phyloP scores from a whole-genome alignment of 2,113 vertebrate genomes.

The Pachypanchax playfairii region DNA sequence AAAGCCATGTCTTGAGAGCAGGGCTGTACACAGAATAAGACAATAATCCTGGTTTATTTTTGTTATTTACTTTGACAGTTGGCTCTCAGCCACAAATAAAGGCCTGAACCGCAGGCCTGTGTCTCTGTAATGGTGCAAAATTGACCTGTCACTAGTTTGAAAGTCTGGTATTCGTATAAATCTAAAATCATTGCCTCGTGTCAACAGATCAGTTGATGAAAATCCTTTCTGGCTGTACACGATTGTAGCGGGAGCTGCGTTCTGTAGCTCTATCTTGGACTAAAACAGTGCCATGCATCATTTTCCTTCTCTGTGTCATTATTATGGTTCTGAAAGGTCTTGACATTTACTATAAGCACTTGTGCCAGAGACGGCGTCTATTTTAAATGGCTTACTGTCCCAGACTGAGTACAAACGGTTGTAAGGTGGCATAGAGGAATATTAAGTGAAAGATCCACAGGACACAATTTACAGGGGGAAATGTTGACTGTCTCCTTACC shows the following conservation, averaged over 20 bases:
- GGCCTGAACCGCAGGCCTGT: constrained; percentile 33
- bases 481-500: constrained; percentile 35
- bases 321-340: constrained; percentile 69
- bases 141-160: constrained; percentile 72
- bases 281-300: constrained; percentile 54
- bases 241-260: constrained; percentile 34
- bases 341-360: constrained; percentile 72
- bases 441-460: constrained; percentile 33
- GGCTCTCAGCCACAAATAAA: constrained; percentile 42
- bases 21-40: constrained; percentile 27
- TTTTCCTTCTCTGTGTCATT: constrained; percentile 62
- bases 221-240: constrained; percentile 54
- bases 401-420: constrained; percentile 4
- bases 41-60: constrained; percentile 42
- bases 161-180: constrained; percentile 69
- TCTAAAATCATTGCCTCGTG: constrained; percentile 66
- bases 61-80: constrained; percentile 64
- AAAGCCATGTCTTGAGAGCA: constrained; percentile 10
- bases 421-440: constrained; percentile 22
- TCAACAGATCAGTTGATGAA: constrained; percentile 60
- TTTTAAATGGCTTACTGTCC: constrained; percentile 47
- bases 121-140: constrained; percentile 63
- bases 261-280: constrained; percentile 41
- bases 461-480: constrained; percentile 31
- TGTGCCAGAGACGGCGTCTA: constrained; percentile 53